These are phyloP conservation scores for Harpegnathos saltator DNA, from an alignment of 1,140 invertebrate genomes.

Conservation along the genomic window DNA sequence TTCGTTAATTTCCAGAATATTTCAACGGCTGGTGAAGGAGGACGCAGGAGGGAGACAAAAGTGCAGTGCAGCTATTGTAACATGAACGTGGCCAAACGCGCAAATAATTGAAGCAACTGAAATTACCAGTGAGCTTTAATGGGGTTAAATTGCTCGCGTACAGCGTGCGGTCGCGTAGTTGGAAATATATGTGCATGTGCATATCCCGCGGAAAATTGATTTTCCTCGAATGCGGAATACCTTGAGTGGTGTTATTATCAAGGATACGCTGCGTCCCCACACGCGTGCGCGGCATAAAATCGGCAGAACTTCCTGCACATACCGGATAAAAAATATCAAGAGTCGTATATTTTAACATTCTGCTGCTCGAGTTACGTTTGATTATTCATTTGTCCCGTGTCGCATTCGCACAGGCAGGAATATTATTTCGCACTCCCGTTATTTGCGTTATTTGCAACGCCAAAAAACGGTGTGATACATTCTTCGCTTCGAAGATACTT, in stretches of 20 bases:
- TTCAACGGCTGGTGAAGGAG: no score
- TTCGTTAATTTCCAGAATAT: neutral
- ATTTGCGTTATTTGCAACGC: constrained; percentile 21
- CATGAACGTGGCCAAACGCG: neutral
- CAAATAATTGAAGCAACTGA: constrained; percentile 4
- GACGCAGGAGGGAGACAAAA: neutral
- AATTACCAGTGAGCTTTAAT: neutral
- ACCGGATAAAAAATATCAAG: constrained; percentile 1
- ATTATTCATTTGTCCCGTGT: constrained; percentile 31
- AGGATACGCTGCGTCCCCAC: neutral
- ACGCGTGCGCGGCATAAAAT: neutral
- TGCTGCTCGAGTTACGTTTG: constrained; percentile 3
- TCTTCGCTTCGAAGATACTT: constrained; percentile 1
- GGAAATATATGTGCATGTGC: neutral
- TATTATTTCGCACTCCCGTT: constrained; percentile 12
- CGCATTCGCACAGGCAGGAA: constrained; percentile 10
- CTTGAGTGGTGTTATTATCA: neutral
- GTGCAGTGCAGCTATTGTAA: neutral
- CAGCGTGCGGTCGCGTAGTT: neutral
- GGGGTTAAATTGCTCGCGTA: neutral
- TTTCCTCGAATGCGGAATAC: constrained; percentile 14
- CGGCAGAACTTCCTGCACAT: neutral
- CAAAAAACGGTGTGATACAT: neutral
- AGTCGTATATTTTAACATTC: constrained; percentile 26
- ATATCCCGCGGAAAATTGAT: constrained; percentile 22